Percentiles rank a stretch among this genome's conserved stretches.
These are phyloP conservation scores for Isoperla grammatica DNA, from an alignment of 2,888 invertebrate species.

Conservation along the genomic window DNA sequence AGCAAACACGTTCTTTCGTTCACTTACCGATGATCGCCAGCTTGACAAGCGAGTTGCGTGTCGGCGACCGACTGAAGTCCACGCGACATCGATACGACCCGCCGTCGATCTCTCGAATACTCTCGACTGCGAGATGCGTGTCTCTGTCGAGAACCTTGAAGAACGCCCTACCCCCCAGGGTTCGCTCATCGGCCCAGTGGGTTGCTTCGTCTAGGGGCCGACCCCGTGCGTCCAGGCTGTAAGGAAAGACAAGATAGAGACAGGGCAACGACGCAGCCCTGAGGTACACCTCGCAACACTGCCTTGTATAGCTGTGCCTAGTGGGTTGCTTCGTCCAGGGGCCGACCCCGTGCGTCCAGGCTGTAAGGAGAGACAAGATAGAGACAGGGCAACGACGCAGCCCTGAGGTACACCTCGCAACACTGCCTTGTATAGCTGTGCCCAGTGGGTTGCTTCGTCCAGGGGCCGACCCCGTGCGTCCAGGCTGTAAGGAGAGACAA, in stretches of 20 bases:
- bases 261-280: no score
- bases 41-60: slow-evolving; percentile 42
- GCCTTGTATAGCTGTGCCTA: no score
- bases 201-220: slow-evolving; percentile 37
- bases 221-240: slow-evolving; percentile 39
- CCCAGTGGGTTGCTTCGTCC: no score
- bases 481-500: no score
- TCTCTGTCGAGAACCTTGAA: slow-evolving; percentile 37
- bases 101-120: slow-evolving; percentile 39
- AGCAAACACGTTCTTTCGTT: not conserved
- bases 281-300: no score
- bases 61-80: slow-evolving; percentile 44
- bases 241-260: slow-evolving; percentile 2
- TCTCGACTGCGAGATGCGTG: slow-evolving; percentile 38
- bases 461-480: no score
- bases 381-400: no score
- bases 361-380: no score
- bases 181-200: slow-evolving; percentile 40
- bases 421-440: no score
- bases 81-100: slow-evolving; percentile 44
- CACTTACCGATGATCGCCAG: slow-evolving; percentile 43
- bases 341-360: no score
- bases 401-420: no score
- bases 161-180: slow-evolving; percentile 39
- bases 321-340: no score